These are phyloP conservation scores for Lochmaea capreae DNA, from an alignment of 2,888 invertebrate genomes.

Conservation along the genomic window DNA sequence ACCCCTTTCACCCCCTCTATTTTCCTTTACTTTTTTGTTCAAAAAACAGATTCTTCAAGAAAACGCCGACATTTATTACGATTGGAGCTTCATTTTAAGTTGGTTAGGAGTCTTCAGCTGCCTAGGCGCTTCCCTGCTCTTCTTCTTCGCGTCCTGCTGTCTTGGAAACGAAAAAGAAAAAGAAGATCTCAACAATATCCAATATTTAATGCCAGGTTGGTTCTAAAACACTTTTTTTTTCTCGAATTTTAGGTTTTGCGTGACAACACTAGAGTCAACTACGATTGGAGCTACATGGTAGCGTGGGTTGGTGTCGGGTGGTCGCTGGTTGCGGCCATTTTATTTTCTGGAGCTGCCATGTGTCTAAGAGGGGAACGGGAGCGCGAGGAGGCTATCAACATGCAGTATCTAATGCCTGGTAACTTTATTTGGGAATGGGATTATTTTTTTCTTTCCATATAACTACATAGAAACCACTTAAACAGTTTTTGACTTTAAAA, in stretches of 20 bases:
- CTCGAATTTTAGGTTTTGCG: slow-evolving; percentile 77
- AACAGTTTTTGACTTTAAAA: neutral
- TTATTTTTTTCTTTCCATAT: neutral
- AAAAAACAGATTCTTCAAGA: slow-evolving; percentile 75
- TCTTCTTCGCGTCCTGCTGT: slow-evolving; percentile 84
- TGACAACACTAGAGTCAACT: slow-evolving; percentile 86
- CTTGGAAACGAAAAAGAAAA: slow-evolving; percentile 81
- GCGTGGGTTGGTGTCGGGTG: slow-evolving; percentile 97
- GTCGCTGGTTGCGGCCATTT: slow-evolving; percentile 89
- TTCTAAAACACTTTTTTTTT: slow-evolving; percentile 42
- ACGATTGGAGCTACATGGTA: slow-evolving; percentile 97
- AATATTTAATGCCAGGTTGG: slow-evolving; percentile 89
- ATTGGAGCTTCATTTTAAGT: slow-evolving; percentile 88
- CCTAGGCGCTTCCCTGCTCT: slow-evolving; percentile 79
- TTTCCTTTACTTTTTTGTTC: slow-evolving; percentile 26
- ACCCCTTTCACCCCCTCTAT: slow-evolving; percentile 12
- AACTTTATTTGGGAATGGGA: slow-evolving; percentile 58
- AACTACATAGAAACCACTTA: neutral
- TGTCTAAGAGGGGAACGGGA: slow-evolving; percentile 94
- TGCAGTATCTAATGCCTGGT: slow-evolving; percentile 98
- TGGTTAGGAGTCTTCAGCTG: slow-evolving; percentile 85
- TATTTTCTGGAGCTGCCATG: slow-evolving; percentile 93
- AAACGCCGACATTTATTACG: slow-evolving; percentile 80
- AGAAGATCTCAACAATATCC: slow-evolving; percentile 82
- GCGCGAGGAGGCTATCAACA: slow-evolving; percentile 94